Evolutionary conservation across 2,113 vertebrate species (phyloP), one percentile per base, ranked within the genome.

Genomic region (Motacilla alba): DNA sequence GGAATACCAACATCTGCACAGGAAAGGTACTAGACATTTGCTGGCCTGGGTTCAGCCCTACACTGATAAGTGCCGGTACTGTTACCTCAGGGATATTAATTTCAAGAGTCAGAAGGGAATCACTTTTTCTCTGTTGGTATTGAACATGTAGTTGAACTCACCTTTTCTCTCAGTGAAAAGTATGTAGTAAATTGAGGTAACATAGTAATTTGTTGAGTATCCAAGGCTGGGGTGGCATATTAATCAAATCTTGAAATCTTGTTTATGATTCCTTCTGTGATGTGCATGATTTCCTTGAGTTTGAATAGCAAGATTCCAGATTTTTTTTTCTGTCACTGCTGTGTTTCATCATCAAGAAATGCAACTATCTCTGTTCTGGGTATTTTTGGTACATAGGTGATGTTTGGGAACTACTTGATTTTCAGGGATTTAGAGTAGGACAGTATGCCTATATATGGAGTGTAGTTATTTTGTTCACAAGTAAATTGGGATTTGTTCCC

Each of bases 1-100:
- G 69, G 41, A 72, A 87, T 78, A 90, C 24, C 73, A 88, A 47
- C 68, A 87, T 94, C 74, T 95, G 81, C 87, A 84, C 89, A 96
- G 89, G 91, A 92, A 95, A 66, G 11, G 70, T 84, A 53, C 56
- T 63, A 89, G 91, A 87, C 83, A 14, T 74, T 73, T 92, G 47
- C 27, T 89, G 89, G 33, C 75, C 63, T 75, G 27, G 8, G 28
- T 89, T 91, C 53, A 84, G 22, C 58, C 20, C 28, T 77, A 2
- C 52, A 41, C 24, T 53, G 89, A 11, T 89, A 93, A 87, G 37
- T 77, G 46, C 83, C 0, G 0, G 30, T 88, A 78, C 31, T 44
- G 80, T 26, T 93, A 52, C 18, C 14, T 94, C 35, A 23, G 50
- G 49, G 49, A 39, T 81, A 46, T 60, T 83, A 0, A 6, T 67